Conservation (phyloP, 2,113 vertebrate species). For the Daubentonia madagascariensis region DNA sequence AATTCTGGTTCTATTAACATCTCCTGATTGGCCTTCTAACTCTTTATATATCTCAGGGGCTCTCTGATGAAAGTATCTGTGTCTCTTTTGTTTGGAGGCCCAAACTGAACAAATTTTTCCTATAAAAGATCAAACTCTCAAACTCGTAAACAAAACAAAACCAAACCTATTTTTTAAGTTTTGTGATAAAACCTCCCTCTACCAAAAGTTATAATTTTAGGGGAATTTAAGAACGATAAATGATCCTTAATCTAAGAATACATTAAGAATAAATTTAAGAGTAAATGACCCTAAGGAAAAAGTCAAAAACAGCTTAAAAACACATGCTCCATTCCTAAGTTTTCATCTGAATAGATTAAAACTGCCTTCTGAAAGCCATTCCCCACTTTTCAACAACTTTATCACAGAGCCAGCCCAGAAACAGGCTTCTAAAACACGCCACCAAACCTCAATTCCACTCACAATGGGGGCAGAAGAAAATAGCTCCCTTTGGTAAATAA, state of each 20-base stretch:
- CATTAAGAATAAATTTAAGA: neutral
- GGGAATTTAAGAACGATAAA: neutral
- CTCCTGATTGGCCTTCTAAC: neutral
- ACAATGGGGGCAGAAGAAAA: neutral
- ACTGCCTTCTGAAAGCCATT: neutral
- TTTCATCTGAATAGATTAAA: neutral
- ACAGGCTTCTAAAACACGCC: neutral
- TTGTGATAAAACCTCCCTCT: neutral
- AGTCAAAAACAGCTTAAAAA: neutral
- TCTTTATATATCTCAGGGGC: neutral
- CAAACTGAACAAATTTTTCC: neutral
- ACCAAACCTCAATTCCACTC: neutral
- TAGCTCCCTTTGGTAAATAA: neutral
- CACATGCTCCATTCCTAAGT: neutral
- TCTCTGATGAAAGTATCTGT: neutral
- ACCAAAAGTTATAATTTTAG: neutral
- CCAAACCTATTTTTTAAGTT: neutral
- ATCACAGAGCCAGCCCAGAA: neutral
- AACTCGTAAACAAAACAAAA: neutral
- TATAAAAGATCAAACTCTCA: neutral
- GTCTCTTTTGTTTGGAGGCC: neutral
- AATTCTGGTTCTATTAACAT: neutral
- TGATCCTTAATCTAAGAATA: neutral
- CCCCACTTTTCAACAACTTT: neutral
- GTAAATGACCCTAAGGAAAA: neutral